Evolutionary conservation across 1,140 invertebrate species (phyloP).

Genomic region (Drosophila pachea): DNA sequence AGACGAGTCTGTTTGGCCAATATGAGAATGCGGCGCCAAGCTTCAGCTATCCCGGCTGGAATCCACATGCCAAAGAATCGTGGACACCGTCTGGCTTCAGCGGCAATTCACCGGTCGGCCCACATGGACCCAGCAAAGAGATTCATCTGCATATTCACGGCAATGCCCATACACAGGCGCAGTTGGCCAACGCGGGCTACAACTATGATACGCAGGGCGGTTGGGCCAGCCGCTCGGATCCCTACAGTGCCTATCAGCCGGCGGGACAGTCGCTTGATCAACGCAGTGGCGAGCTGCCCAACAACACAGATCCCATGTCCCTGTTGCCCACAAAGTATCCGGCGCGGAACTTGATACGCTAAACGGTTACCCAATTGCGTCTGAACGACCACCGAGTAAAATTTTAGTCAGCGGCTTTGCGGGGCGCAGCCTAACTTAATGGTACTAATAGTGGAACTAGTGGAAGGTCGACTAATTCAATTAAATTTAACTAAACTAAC

Average conservation of each 20-base stretch:
- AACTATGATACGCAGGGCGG: conserved; percentile 52
- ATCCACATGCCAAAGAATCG: conserved; percentile 55
- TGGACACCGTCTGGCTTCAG: conserved; percentile 52
- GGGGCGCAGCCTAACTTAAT: conserved; percentile 64
- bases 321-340: conserved; percentile 69
- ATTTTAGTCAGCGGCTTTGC: conserved; percentile 69
- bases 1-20: conserved; percentile 56
- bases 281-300: conserved; percentile 48
- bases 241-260: conserved; percentile 59
- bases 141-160: conserved; percentile 77
- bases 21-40: conserved; percentile 60
- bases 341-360: conserved; percentile 57
- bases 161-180: conserved; percentile 56
- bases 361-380: conserved; percentile 26
- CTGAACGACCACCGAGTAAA: conserved; percentile 59
- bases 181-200: conserved; percentile 51
- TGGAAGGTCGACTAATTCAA: conserved; percentile 30
- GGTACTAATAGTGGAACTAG: conserved; percentile 32
- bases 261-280: conserved; percentile 44
- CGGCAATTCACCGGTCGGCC: conserved; percentile 1
- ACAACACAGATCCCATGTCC: conserved; percentile 59
- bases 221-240: conserved; percentile 70
- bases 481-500: conserved; percentile 27
- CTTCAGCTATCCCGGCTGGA: conserved; percentile 70
- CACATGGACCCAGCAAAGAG: conserved; percentile 67